A percentile compares a stretch with the other conserved stretches of the same genome.
phyloP scores from a whole-genome alignment of 2,888 invertebrate species.

The Crioceris asparagi region DNA sequence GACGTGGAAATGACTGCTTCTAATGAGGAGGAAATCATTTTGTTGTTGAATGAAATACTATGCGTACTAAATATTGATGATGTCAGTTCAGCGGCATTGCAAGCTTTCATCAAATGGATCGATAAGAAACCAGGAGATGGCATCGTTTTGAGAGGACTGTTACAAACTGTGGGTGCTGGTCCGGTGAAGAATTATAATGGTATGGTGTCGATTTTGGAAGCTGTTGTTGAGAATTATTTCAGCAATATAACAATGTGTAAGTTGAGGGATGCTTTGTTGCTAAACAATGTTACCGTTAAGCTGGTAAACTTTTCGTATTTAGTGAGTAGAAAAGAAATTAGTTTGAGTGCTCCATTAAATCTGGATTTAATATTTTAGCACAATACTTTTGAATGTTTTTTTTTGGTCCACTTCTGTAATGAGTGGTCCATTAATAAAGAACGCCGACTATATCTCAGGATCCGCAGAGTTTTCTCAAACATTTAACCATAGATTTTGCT shows the following conservation, averaged over 20 bases:
- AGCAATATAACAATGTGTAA: slow-evolving; percentile 41
- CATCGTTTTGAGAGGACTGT: slow-evolving; percentile 39
- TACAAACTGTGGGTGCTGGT: slow-evolving; percentile 39
- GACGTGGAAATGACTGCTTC: slow-evolving; percentile 42
- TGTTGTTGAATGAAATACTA: slow-evolving; percentile 43
- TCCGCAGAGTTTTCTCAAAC: too few relatives aligned
- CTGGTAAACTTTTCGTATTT: too few relatives aligned
- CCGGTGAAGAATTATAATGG: slow-evolving; percentile 40
- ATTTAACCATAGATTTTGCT: too few relatives aligned
- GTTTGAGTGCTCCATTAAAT: too few relatives aligned
- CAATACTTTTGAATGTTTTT: too few relatives aligned
- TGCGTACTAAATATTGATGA: slow-evolving; percentile 32
- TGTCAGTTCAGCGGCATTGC: slow-evolving; percentile 27
- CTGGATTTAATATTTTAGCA: too few relatives aligned
- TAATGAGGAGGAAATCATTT: slow-evolving; percentile 39
- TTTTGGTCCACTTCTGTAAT: too few relatives aligned
- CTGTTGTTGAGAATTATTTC: slow-evolving; percentile 44
- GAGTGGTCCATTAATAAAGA: too few relatives aligned
- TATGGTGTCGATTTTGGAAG: slow-evolving; percentile 44
- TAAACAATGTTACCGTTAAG: too few relatives aligned
- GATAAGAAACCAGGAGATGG: slow-evolving; percentile 39
- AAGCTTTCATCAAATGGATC: slow-evolving; percentile 40
- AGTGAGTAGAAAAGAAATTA: too few relatives aligned
- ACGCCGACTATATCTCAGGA: too few relatives aligned
- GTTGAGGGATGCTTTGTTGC: too few relatives aligned